These are phyloP conservation scores for Aphodius sticticus DNA, from an alignment of 2,888 invertebrate species.

Conservation along the genomic window DNA sequence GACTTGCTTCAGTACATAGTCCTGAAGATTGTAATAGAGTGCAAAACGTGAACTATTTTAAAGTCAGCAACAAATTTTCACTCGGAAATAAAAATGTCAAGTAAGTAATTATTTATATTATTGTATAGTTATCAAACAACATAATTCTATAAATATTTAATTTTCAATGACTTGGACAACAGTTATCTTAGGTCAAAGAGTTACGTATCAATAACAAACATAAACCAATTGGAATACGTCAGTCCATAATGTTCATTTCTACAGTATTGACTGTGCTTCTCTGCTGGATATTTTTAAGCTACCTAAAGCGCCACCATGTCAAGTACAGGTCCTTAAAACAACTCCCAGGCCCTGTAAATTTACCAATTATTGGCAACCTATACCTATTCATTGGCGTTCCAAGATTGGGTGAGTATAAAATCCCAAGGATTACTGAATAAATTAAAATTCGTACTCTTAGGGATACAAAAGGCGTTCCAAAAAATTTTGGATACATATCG, in stretches of 20 bases:
- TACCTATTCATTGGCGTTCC: slow-evolving; percentile 19
- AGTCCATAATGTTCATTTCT: neutral
- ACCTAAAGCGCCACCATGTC: neutral
- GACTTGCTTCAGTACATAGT: too few relatives aligned
- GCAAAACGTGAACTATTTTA: too few relatives aligned
- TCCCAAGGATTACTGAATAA: too few relatives aligned
- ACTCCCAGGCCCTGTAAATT: slow-evolving; percentile 11
- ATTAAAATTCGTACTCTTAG: slow-evolving; percentile 36
- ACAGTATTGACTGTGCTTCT: slow-evolving; percentile 6
- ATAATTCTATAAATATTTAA: too few relatives aligned
- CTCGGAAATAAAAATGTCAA: too few relatives aligned
- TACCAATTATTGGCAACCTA: slow-evolving; percentile 20
- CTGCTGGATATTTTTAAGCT: neutral
- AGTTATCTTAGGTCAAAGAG: neutral
- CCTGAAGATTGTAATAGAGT: too few relatives aligned
- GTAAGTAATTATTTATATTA: too few relatives aligned
- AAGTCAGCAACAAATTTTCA: too few relatives aligned
- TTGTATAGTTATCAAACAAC: too few relatives aligned
- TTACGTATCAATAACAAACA: neutral
- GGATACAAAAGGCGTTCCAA: slow-evolving; percentile 8
- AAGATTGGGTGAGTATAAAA: neutral
- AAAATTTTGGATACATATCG: neutral
- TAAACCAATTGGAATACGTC: neutral
- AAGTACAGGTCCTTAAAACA: slow-evolving; percentile 11
- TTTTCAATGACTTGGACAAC: too few relatives aligned